Evolutionary conservation across 2,113 vertebrate species (phyloP).

Genomic region (Thalassarche chlororhynchos): DNA sequence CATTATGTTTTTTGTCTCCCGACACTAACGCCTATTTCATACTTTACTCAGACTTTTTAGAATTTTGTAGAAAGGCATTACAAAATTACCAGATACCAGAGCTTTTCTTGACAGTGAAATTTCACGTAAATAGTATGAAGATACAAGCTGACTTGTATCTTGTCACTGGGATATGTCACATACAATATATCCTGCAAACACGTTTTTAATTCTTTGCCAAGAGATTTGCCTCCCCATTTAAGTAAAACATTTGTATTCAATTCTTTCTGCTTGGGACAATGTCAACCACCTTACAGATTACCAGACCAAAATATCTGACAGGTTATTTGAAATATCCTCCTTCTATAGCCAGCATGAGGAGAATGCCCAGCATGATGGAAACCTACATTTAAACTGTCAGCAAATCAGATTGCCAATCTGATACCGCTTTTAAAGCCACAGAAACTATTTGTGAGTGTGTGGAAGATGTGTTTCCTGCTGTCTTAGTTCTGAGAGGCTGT

Average conservation of each 20-base stretch:
- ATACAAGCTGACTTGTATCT: background rate
- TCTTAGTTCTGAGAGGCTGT: background rate
- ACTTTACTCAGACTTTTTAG: background rate
- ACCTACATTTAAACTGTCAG: background rate
- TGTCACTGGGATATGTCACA: background rate
- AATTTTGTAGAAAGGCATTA: background rate
- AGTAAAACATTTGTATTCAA: background rate
- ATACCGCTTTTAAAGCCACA: background rate
- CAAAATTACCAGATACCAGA: background rate
- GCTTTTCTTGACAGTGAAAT: background rate
- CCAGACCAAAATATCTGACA: background rate
- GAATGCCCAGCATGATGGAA: slow-evolving; percentile 12
- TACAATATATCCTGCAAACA: background rate
- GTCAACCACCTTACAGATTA: background rate
- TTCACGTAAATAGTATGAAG: background rate
- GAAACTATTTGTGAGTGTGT: background rate
- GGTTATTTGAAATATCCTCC: background rate
- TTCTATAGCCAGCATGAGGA: background rate
- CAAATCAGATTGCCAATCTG: background rate
- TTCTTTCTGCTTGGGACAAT: background rate
- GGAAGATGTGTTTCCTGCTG: background rate
- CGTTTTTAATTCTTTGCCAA: background rate
- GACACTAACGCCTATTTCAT: background rate
- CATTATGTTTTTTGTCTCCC: background rate
- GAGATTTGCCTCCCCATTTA: background rate